A percentile compares a stretch with the other conserved stretches of the same genome.
phyloP scores from a whole-genome alignment of 2,113 vertebrate genomes.

The Antigone vipio region DNA sequence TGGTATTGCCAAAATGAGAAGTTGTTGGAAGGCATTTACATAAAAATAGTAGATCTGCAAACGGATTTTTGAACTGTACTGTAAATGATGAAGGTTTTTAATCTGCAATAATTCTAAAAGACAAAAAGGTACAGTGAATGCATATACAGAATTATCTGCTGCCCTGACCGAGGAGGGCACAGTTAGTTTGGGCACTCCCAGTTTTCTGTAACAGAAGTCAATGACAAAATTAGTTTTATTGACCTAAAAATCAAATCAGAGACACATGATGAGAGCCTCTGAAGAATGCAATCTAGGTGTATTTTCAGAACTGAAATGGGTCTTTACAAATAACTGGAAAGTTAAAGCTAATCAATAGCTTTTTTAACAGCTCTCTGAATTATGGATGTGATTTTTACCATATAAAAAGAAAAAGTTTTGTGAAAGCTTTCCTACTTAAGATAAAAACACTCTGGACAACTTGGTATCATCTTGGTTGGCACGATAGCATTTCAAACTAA shows the following conservation, averaged over 20 bases:
- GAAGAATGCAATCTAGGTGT: not conserved
- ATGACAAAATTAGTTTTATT: not conserved
- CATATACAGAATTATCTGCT: not conserved
- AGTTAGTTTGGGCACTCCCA: not conserved
- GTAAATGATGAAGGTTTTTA: not conserved
- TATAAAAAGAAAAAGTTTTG: not conserved
- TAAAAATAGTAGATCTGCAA: not conserved
- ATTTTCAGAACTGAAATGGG: not conserved
- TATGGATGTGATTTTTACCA: not conserved
- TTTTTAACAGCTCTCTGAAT: conserved; percentile 4
- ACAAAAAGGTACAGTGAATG: not conserved
- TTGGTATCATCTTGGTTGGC: not conserved
- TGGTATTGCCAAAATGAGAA: conserved; percentile 14
- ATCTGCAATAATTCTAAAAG: not conserved
- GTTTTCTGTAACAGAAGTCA: not conserved
- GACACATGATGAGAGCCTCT: not conserved
- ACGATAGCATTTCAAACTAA: not conserved
- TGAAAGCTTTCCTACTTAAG: not conserved
- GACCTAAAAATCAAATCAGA: not conserved
- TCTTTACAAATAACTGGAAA: not conserved
- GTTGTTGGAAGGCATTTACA: not conserved
- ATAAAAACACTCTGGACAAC: not conserved
- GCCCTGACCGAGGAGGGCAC: not conserved
- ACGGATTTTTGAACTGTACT: not conserved
- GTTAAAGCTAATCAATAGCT: not conserved